phyloP scores from a whole-genome alignment of 2,797 vertebrate genomes.

The Sphenodon punctatus region DNA sequence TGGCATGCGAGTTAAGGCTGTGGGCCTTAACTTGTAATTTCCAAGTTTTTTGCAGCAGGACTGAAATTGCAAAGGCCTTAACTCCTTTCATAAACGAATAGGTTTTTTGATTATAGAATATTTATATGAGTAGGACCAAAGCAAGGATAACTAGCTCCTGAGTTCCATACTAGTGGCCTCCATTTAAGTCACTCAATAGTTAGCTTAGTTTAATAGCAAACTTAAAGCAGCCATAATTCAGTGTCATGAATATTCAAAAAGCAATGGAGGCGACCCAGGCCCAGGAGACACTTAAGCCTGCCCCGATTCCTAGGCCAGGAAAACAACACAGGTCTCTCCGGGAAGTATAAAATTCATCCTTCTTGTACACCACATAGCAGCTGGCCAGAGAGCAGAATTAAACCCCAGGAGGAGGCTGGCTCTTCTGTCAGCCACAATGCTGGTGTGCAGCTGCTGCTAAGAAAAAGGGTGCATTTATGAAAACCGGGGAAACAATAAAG shows the following conservation, averaged over 20 bases:
- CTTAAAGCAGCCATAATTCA: no score
- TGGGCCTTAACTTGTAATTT: no score
- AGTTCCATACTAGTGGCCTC: no score
- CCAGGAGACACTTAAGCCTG: slow-evolving; percentile 3
- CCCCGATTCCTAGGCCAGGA: slow-evolving; percentile 18
- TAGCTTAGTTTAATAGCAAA: no score
- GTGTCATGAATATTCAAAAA: slow-evolving; percentile 17
- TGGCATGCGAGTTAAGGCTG: no score
- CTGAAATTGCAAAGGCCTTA: no score
- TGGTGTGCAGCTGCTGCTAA: slow-evolving; percentile 55
- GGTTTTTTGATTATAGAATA: no score
- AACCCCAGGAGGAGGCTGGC: slow-evolving; percentile 38
- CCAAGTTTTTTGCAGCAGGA: no score
- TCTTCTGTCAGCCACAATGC: slow-evolving; percentile 52
- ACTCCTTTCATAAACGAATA: no score
- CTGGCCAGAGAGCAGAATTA: slow-evolving; percentile 17
- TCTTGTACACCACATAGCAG: slow-evolving; percentile 40
- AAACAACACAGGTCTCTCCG: slow-evolving; percentile 25
- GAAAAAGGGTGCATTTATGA: slow-evolving; percentile 54
- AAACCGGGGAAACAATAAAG: slow-evolving; percentile 55
- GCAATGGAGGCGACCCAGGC: background rate
- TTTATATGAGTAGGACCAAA: no score
- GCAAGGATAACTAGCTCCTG: no score
- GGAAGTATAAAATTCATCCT: slow-evolving; percentile 30
- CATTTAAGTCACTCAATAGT: no score